These are phyloP conservation scores for Anguilla obscura DNA, from an alignment of 2,797 vertebrate species.

Conservation along the genomic window DNA sequence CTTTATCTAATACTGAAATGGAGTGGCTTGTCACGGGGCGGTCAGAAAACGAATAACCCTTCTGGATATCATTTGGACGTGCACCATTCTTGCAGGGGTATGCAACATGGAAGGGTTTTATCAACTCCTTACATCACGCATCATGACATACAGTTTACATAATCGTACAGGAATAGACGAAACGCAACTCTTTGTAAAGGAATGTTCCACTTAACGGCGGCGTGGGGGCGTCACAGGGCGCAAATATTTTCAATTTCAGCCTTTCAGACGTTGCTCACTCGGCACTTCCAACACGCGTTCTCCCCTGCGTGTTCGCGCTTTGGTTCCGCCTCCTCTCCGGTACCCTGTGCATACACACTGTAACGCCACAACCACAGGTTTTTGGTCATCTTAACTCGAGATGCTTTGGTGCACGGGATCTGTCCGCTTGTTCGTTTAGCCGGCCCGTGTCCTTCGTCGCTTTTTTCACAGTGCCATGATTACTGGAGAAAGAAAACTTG, in stretches of 20 bases:
- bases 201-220: slow-evolving; percentile 29
- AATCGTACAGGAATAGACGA: slow-evolving; percentile 5
- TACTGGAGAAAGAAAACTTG: not conserved
- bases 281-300: not conserved
- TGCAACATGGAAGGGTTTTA: not conserved
- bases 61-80: not conserved
- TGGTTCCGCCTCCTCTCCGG: not conserved
- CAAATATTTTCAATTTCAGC: not conserved
- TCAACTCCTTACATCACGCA: not conserved
- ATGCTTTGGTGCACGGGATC: not conserved
- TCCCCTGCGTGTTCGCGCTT: not conserved
- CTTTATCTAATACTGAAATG: not conserved
- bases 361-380: not conserved
- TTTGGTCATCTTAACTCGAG: not conserved
- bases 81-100: not conserved
- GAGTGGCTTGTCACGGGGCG: not conserved
- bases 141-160: slow-evolving; percentile 16
- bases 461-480: not conserved
- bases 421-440: not conserved
- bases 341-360: not conserved
- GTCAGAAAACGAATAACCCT: not conserved
- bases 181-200: slow-evolving; percentile 17
- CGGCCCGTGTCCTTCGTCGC: not conserved
- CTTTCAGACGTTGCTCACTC: not conserved
- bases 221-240: not conserved